These are phyloP conservation scores for Misgurnus mizolepis DNA, from an alignment of 2,113 vertebrate species.

Conservation along the genomic window DNA sequence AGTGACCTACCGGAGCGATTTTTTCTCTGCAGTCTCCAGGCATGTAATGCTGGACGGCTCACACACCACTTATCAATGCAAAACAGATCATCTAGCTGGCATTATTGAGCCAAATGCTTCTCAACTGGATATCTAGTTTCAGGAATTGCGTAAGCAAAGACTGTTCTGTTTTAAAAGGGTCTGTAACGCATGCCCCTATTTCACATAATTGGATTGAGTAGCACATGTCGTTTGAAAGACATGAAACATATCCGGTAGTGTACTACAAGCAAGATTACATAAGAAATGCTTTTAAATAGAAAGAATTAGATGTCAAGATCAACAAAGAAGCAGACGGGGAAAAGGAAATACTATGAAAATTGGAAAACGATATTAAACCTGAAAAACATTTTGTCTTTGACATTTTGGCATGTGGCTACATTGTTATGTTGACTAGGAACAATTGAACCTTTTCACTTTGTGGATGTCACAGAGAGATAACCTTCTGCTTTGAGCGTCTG, in stretches of 20 bases:
- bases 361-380: neutral
- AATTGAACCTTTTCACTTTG: slow-evolving; percentile 49
- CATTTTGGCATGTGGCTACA: slow-evolving; percentile 5
- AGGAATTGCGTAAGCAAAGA: slow-evolving; percentile 59
- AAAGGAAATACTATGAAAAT: neutral
- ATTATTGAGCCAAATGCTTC: slow-evolving; percentile 60
- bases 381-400: slow-evolving; percentile 45
- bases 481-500: slow-evolving; percentile 46
- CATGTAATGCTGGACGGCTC: slow-evolving; percentile 48
- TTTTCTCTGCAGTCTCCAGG: slow-evolving; percentile 50
- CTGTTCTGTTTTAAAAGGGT: slow-evolving; percentile 73
- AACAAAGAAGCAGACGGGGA: neutral
- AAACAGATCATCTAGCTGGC: slow-evolving; percentile 59
- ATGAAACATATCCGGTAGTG: slow-evolving; percentile 79
- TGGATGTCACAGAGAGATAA: slow-evolving; percentile 43
- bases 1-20: slow-evolving; percentile 34
- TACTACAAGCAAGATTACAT: slow-evolving; percentile 43
- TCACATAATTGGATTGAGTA: slow-evolving; percentile 79
- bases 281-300: neutral
- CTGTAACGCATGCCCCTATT: slow-evolving; percentile 67
- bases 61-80: slow-evolving; percentile 58
- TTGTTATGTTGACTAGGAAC: slow-evolving; percentile 26
- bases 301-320: neutral
- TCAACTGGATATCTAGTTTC: slow-evolving; percentile 60
- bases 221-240: slow-evolving; percentile 81